Evolutionary conservation across 2,113 vertebrate genomes (phyloP).

Genomic region (Hystrix cristata): DNA sequence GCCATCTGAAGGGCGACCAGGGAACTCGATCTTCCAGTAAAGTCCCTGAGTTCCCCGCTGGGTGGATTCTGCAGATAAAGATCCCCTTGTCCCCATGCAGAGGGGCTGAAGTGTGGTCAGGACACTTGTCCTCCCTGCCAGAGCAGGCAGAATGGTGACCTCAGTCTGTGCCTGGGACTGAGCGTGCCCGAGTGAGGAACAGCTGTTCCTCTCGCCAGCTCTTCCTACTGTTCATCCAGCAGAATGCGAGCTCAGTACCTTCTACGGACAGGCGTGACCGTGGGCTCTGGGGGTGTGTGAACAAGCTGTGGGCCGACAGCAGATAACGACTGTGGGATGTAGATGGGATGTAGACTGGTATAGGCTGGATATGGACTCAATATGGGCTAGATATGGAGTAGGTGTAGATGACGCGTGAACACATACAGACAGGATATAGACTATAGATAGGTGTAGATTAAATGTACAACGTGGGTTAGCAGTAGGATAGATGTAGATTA

Average conservation of each 20-base stretch:
- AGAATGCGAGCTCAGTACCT: too few species aligned
- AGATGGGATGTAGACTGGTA: not conserved
- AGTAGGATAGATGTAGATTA: not conserved
- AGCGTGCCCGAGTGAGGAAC: too few species aligned
- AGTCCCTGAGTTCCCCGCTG: not conserved
- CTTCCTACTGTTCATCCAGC: too few species aligned
- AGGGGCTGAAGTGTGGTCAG: not conserved
- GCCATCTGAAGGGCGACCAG: too few species aligned
- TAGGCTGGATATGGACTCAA: not conserved
- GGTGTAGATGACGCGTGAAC: too few species aligned
- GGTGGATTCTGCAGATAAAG: not conserved
- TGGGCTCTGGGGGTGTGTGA: not conserved
- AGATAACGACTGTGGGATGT: not conserved
- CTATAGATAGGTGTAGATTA: not conserved
- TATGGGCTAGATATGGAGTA: not conserved
- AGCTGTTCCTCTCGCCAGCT: too few species aligned
- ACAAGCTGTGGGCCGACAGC: not conserved
- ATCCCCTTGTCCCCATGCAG: too few species aligned
- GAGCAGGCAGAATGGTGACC: not conserved
- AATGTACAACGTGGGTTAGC: too few species aligned
- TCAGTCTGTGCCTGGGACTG: not conserved
- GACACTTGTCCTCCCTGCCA: fast-evolving
- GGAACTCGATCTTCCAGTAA: not conserved
- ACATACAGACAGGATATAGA: not conserved
- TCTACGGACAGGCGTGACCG: not conserved